Evolutionary conservation across 2,113 vertebrate species (phyloP).

Genomic region (Chloropsis hardwickii): DNA sequence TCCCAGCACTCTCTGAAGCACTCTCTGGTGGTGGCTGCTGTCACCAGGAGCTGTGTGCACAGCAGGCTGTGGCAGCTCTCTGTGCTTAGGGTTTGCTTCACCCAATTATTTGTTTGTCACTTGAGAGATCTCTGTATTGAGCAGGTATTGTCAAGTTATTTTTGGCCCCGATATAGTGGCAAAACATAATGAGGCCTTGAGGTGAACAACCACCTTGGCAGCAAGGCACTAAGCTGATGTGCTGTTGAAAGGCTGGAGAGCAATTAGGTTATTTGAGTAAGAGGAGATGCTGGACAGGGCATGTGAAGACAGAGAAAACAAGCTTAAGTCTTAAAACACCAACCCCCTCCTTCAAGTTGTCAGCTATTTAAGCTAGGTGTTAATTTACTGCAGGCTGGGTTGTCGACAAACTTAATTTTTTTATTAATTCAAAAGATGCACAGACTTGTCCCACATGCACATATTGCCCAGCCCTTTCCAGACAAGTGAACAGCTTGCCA

Average conservation of each 20-base stretch:
- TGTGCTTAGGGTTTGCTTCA: slow-evolving; percentile 72
- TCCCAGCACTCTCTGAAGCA: slow-evolving; percentile 61
- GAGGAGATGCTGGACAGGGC: slow-evolving; percentile 51
- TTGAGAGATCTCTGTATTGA: slow-evolving; percentile 64
- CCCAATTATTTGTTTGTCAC: slow-evolving; percentile 84
- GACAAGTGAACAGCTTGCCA: slow-evolving; percentile 32
- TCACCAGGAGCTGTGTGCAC: slow-evolving; percentile 53
- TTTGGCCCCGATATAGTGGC: slow-evolving; percentile 39
- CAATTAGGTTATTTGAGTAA: slow-evolving; percentile 63
- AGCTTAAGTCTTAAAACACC: slow-evolving; percentile 48
- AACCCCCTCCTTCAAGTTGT: slow-evolving; percentile 32
- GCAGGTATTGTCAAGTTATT: slow-evolving; percentile 76
- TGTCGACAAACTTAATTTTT: not conserved
- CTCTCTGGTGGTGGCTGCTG: slow-evolving; percentile 44
- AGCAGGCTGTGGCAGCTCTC: slow-evolving; percentile 50
- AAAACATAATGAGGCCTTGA: slow-evolving; percentile 74
- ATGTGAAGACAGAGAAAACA: slow-evolving; percentile 52
- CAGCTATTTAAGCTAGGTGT: slow-evolving; percentile 50
- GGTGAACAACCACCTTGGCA: slow-evolving; percentile 74
- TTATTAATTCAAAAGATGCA: slow-evolving; percentile 3
- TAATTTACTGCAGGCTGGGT: slow-evolving; percentile 10
- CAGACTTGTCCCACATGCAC: slow-evolving; percentile 1
- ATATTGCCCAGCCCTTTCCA: slow-evolving; percentile 18
- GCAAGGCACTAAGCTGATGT: slow-evolving; percentile 50
- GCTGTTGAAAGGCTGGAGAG: slow-evolving; percentile 49